These are phyloP conservation scores for Autographa pulchrina DNA, from an alignment of 2,888 invertebrate genomes.

Conservation along the genomic window DNA sequence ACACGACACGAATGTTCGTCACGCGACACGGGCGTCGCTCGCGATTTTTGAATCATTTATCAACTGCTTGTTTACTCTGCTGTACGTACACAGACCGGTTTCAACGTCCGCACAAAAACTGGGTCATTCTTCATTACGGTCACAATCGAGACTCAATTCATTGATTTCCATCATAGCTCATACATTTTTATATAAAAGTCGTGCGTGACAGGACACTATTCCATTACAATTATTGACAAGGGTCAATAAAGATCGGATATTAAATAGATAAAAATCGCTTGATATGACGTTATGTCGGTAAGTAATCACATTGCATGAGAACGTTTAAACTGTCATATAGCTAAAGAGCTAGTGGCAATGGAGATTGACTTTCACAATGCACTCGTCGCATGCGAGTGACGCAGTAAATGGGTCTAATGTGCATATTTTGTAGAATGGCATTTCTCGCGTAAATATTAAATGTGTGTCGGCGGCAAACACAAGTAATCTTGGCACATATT, in stretches of 20 bases:
- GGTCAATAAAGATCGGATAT: slow-evolving; percentile 63
- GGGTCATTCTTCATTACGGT: slow-evolving; percentile 70
- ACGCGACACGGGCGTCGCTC: slow-evolving; percentile 59
- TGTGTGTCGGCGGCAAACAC: slow-evolving; percentile 27
- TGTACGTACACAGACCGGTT: slow-evolving; percentile 67
- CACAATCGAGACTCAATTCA: slow-evolving; percentile 63
- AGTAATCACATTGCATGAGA: slow-evolving; percentile 44
- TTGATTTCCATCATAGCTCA: slow-evolving; percentile 58
- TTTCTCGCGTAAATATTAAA: slow-evolving; percentile 36
- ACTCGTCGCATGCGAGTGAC: slow-evolving; percentile 32
- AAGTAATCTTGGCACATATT: slow-evolving; percentile 47
- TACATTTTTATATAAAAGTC: slow-evolving; percentile 44
- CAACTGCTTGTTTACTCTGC: slow-evolving; percentile 70
- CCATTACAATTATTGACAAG: slow-evolving; percentile 62
- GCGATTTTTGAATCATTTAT: slow-evolving; percentile 75
- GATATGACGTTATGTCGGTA: slow-evolving; percentile 45
- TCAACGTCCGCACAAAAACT: slow-evolving; percentile 59
- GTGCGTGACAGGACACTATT: slow-evolving; percentile 64
- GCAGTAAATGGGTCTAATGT: slow-evolving; percentile 37
- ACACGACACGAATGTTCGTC: slow-evolving; percentile 55
- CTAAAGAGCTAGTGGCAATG: slow-evolving; percentile 31
- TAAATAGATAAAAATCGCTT: slow-evolving; percentile 54
- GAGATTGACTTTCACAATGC: slow-evolving; percentile 54
- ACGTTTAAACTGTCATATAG: slow-evolving; percentile 34
- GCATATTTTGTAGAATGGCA: slow-evolving; percentile 34